Percentiles rank a stretch among this genome's conserved stretches.
Evolutionary conservation across 1,140 invertebrate genomes (phyloP).

Genomic region (Glomeris maerens): DNA sequence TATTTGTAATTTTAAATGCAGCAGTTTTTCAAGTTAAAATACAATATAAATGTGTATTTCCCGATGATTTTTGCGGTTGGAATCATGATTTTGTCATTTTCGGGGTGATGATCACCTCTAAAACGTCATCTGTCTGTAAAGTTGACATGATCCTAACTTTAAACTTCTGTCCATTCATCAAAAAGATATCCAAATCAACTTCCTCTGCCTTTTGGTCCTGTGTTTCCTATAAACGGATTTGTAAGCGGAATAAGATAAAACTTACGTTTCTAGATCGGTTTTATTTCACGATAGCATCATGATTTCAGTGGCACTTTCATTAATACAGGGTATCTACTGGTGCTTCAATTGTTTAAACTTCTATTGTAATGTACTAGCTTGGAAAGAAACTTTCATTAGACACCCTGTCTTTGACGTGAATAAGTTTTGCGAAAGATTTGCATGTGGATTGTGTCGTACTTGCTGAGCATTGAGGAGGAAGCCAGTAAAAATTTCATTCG

Average conservation of each 20-base stretch:
- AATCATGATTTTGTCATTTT: too few relatives aligned
- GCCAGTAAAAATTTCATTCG: conserved; percentile 63
- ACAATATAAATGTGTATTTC: too few relatives aligned
- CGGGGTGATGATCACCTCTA: conserved; percentile 53
- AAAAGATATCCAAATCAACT: conserved; percentile 61
- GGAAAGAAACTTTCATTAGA: not conserved
- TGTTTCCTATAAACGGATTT: conserved; percentile 16
- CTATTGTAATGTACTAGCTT: not conserved
- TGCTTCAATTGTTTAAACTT: not conserved
- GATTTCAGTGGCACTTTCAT: not conserved
- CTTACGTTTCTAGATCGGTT: too few relatives aligned
- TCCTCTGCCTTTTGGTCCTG: conserved; percentile 46
- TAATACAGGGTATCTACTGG: not conserved
- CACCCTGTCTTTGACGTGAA: not conserved
- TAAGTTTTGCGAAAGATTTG: not conserved
- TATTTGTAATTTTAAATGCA: too few relatives aligned
- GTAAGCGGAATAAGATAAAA: conserved; percentile 10
- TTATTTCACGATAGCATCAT: not conserved
- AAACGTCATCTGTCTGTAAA: conserved; percentile 62
- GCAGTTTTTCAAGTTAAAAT: too few relatives aligned
- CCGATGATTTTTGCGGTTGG: too few relatives aligned
- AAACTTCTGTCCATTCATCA: conserved; percentile 73
- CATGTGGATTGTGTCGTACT: conserved; percentile 37
- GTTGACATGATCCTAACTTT: conserved; percentile 61
- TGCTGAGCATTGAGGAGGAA: conserved; percentile 83